Evolutionary conservation across 2,113 vertebrate species (phyloP).

Genomic region (Equus quagga): DNA sequence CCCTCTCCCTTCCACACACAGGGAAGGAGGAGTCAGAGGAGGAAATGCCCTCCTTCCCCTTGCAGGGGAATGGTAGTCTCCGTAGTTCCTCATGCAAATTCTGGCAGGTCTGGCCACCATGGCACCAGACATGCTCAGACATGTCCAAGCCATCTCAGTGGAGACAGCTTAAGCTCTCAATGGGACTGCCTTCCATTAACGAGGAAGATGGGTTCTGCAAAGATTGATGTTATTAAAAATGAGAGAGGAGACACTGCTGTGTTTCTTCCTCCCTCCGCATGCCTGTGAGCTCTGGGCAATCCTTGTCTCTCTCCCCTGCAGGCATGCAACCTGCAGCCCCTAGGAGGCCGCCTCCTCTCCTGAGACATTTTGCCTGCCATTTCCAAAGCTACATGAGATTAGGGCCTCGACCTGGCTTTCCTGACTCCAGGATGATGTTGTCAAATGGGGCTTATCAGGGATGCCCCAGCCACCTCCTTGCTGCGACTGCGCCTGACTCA

Average conservation of each 20-base stretch:
- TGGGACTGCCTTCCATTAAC: not conserved
- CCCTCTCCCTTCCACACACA: not conserved
- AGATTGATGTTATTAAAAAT: not conserved
- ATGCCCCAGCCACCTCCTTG: not conserved
- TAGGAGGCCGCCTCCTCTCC: not conserved
- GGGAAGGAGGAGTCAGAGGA: not conserved
- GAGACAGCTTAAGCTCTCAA: not conserved
- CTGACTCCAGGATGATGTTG: not conserved
- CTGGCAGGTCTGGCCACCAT: not conserved
- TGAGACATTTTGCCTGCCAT: not conserved
- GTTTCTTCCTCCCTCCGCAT: not conserved
- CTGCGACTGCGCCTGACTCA: not conserved
- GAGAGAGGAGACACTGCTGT: not conserved
- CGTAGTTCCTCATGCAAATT: not conserved
- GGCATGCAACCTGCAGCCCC: not conserved
- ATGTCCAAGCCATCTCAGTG: not conserved
- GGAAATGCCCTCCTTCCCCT: not conserved
- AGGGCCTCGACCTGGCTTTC: not conserved
- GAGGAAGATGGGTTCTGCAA: not conserved
- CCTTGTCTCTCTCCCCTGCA: not conserved
- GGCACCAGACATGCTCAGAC: not conserved
- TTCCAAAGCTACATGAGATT: not conserved
- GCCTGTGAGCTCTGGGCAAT: fast-evolving
- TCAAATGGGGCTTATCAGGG: not conserved
- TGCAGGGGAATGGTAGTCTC: not conserved